Evolutionary conservation across 2,797 vertebrate genomes (phyloP), one percentile per base, ranked within the genome.

Genomic region (Spheniscus humboldti): DNA sequence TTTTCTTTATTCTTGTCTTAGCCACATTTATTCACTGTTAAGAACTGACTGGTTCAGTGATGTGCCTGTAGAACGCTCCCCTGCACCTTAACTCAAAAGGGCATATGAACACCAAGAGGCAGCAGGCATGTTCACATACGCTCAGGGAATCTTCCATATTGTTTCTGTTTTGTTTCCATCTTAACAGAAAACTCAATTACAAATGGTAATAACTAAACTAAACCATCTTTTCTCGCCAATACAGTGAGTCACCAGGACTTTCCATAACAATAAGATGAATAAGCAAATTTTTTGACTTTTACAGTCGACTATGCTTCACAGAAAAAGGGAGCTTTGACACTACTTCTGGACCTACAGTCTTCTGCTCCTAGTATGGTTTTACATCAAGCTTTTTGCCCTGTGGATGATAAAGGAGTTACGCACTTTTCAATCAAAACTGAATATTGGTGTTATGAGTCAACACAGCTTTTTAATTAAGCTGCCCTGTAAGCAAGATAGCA

Each of bases 401-500:
- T n/a, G 72, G 30, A 69, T 85, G 48, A 88, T 84, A 82, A 90
- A 87, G 30, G 45, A 82, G 60, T 67, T 82, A 75, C 5, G 24
- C 31, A 69, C 27, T 92, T 88, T 94, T 96, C 33, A 56, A 33
- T 77, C n/a, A 91, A 87, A 94, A 60, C 35, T 60, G 66, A 82
- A 73, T 94, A 88, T 56, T 92, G 71, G 96, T 87, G 86, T 95
- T 94, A 64, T 91, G 92, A 97, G 89, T 97, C 95, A 96, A 96
- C 72, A 82, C 28, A 66, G 68, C 59, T 95, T 95, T 97, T 97
- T 83, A 94, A 86, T 80, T 94, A 92, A 92, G 64, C 68, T 97
- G 90, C 55, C 25, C 75, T 97, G 69, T 96, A 95, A 97, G 96
- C 86, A 97, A 96, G 92, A 96, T 83, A 96, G 47, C 95, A 97